Evolutionary conservation across 2,888 invertebrate genomes (phyloP).

Genomic region (Epinotia ramella): DNA sequence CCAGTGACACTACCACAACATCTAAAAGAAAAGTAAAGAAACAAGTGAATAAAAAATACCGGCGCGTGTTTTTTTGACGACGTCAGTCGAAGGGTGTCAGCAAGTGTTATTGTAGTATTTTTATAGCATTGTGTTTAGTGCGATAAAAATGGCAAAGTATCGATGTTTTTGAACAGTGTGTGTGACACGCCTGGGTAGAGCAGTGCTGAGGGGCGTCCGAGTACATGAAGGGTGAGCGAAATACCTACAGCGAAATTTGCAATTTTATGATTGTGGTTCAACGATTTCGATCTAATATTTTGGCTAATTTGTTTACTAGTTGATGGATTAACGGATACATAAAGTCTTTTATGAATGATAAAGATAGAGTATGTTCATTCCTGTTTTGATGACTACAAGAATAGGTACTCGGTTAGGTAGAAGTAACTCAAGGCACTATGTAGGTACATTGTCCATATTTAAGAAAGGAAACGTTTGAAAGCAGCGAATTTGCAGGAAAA

Average conservation of each 20-base stretch:
- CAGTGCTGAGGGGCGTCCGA: slow-evolving; percentile 56
- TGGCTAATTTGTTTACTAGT: not conserved
- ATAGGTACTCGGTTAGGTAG: too few species aligned
- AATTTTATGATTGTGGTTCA: slow-evolving; percentile 1
- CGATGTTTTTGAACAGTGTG: slow-evolving; percentile 63
- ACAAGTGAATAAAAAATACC: slow-evolving; percentile 50
- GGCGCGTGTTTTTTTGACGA: slow-evolving; percentile 47
- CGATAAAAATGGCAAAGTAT: slow-evolving; percentile 59
- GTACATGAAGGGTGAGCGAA: slow-evolving; percentile 80
- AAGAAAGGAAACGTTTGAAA: not conserved
- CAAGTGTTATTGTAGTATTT: slow-evolving; percentile 58
- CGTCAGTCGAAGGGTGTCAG: slow-evolving; percentile 41
- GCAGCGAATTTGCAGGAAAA: too few species aligned
- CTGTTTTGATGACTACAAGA: too few species aligned
- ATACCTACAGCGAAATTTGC: slow-evolving; percentile 6
- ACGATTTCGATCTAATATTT: not conserved
- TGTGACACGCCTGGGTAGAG: slow-evolving; percentile 56
- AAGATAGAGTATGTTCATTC: too few species aligned
- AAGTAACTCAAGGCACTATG: too few species aligned
- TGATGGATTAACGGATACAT: not conserved
- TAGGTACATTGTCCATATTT: too few species aligned
- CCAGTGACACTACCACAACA: not conserved
- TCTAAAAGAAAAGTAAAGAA: slow-evolving; percentile 13
- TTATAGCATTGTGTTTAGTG: slow-evolving; percentile 53
- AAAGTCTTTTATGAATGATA: too few species aligned